phyloP scores from a whole-genome alignment of 2,113 vertebrate genomes.

The Cephalophus harveyi region DNA sequence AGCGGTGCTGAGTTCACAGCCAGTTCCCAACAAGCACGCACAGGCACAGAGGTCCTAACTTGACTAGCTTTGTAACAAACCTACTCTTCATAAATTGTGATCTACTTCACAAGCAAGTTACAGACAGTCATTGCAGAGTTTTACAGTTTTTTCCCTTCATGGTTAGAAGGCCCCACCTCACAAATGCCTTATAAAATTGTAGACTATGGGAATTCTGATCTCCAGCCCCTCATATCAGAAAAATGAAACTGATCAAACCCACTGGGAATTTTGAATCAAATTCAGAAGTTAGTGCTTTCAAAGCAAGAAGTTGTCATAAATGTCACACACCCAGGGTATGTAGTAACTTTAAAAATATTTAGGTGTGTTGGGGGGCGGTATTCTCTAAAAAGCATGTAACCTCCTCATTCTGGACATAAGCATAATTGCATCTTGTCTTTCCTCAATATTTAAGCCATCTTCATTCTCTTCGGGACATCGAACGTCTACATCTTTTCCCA shows the following conservation, averaged over 20 bases:
- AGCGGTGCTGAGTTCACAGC: accelerated
- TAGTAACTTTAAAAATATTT: background rate
- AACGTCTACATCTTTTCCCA: constrained; percentile 62
- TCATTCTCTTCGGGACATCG: constrained; percentile 64
- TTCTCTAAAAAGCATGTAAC: background rate
- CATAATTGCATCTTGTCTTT: constrained; percentile 67
- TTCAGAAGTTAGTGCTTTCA: background rate
- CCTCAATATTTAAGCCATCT: constrained; percentile 75
- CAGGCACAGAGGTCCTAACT: too few relatives aligned
- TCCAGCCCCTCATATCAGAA: background rate
- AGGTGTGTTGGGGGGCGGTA: background rate
- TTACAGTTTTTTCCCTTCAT: background rate
- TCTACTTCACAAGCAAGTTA: background rate
- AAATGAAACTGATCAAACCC: background rate
- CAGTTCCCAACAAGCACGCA: background rate
- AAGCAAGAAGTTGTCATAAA: background rate
- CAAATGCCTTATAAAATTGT: background rate
- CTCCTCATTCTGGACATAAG: background rate
- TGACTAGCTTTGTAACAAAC: background rate
- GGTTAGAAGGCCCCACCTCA: background rate
- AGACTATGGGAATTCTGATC: background rate
- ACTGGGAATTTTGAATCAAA: background rate
- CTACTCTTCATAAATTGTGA: background rate
- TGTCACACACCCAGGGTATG: background rate
- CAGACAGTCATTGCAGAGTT: background rate